Base-by-base conservation (phyloP, 2,113 vertebrate species). In the Cyphomyrus discorhynchus region DNA sequence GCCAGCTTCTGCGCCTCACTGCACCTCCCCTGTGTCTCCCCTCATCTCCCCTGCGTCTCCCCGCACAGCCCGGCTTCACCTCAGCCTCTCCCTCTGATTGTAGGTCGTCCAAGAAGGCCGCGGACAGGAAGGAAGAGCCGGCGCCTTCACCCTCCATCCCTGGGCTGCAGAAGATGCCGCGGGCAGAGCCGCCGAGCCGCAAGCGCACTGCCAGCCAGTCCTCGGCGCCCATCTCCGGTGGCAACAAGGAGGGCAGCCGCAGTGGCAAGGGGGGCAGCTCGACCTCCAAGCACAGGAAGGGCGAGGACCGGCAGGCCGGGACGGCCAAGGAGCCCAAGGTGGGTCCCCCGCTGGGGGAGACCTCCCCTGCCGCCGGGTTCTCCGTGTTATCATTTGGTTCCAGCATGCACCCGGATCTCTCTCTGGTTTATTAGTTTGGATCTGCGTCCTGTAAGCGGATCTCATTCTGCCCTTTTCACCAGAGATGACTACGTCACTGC, bases 131-230 rank as follows among this genome's bases (percentile, higher is more conserved):
- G 91, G 98, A 99, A 92, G 98, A 99, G 92, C 96, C 97, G 1
- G 96, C 96, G 3, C 97, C 98, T 0, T 99, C 98, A 91, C 98
- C 98, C 47, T 98, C 97, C 90, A 97, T 97, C 21, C 94, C 96
- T 0, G 95, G 93, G 87, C 95, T 94, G 58, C 97, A 97, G 95
- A 97, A 98, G 92, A 97, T 97, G 17, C 92, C 96, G 42, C 98
- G 98, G 94, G 93, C 95, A 2, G 98, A 99, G 2, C 98, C 98
- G 7, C 91, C 95, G n/a, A 97, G 97, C 70, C 95, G 98, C 46
- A 99, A 98, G 94, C 96, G 98, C 94, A 98, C 98, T 0, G 92
- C 96, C 91, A 99, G 97, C 93, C 98, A 98, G 90, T 98, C 98
- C 0, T 98, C 98, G 15, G 97, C 96, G 58, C 95, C 98, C 0